Evolutionary conservation across 2,113 vertebrate genomes (phyloP), one percentile per base, ranked within the genome.

Genomic region (Cyanoderma ruficeps): DNA sequence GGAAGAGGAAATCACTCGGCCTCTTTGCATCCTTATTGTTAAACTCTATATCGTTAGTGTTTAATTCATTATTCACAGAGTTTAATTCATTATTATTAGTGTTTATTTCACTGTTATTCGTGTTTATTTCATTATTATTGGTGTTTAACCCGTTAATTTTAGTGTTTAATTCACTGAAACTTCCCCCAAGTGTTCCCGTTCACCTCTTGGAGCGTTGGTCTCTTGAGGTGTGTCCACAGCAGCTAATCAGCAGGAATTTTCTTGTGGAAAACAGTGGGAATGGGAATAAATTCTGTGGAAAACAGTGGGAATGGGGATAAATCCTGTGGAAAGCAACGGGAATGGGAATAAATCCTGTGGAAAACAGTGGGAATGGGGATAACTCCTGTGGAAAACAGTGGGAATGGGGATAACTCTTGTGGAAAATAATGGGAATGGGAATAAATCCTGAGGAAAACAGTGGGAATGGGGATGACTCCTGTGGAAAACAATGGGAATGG

Each of bases 321-420:
- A 1, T 39, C 3, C 3, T 12, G 8, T 10, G 11, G 49, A 33
- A 2, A 41, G 1, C 20, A 23, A 14, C 12, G 47, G 27, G 47
- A 39, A 50, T 52, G 19, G 10, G n/a, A 13, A 15, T 20, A 6
- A 49, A 12, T 31, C 11, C 6, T 11, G 2, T 37, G 13, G 25
- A 39, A 3, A 50, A 9, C 19, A 52, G 14, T 17, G 35, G 44
- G 33, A 65, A 33, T 65, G 42, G 42, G 31, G 30, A 30, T n/a
- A 13, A 24, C 4, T 41, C 41, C 12, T 11, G 11, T 42, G 42
- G 42, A 42, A 42, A 42, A 41, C 13, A 41, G 42, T 42, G 67
- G 67, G 39, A 42, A 31, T 42, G 19, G 60, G 11, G 33, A n/a
- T 19, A n/a, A n/a, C 11, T 67, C 10, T 5, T 46, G 10, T 23